phyloP scores from a whole-genome alignment of 2,113 vertebrate species.

The Aegypius monachus region DNA sequence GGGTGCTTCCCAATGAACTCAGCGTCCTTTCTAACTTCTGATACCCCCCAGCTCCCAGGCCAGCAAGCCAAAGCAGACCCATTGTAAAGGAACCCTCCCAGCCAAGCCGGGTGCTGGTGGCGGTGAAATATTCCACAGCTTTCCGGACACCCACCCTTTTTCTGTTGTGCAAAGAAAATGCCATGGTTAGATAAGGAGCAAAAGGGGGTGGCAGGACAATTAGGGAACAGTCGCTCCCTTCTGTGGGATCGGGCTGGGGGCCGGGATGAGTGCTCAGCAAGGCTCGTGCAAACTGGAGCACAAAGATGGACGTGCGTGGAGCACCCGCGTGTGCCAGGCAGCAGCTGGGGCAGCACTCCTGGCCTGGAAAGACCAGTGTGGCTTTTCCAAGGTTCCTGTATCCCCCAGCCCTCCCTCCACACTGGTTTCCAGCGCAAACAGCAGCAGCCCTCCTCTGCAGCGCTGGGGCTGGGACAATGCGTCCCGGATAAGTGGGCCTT shows the following conservation, averaged over 20 bases:
- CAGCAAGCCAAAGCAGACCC: not conserved
- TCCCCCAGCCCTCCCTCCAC: constrained; percentile 65
- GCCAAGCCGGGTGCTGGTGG: not conserved
- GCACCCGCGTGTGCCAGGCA: not conserved
- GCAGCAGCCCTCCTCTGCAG: constrained; percentile 33
- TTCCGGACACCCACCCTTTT: not conserved
- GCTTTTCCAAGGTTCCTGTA: not conserved
- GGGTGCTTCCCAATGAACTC: not conserved
- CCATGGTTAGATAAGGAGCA: accelerated
- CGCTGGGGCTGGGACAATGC: not conserved
- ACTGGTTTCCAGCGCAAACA: constrained; percentile 46
- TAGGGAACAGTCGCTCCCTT: not conserved
- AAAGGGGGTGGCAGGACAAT: not conserved
- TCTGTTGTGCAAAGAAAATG: not conserved
- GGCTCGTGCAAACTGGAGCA: not conserved
- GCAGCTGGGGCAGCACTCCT: not conserved
- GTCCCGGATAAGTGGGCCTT: not conserved
- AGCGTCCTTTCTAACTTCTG: not conserved
- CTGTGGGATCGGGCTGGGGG: not conserved
- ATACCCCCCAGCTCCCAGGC: not conserved
- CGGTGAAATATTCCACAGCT: accelerated
- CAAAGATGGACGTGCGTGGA: accelerated
- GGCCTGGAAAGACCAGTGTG: accelerated
- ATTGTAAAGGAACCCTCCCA: not conserved
- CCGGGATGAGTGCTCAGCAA: accelerated